phyloP scores from a whole-genome alignment of 2,888 invertebrate species.

The Exocentrus adspersus region DNA sequence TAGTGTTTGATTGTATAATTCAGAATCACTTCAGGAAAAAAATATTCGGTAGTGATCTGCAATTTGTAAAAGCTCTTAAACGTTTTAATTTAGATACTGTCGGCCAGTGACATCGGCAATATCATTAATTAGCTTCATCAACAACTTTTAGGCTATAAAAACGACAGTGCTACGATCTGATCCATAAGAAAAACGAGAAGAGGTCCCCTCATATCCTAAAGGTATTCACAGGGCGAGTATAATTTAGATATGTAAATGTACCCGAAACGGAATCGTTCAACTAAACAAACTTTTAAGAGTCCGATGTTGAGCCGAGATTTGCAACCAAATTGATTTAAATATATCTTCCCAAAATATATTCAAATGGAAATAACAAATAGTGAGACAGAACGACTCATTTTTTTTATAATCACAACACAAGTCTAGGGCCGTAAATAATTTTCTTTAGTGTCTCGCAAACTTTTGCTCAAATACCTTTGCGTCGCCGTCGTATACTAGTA shows the following conservation, averaged over 20 bases:
- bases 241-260: slow-evolving; percentile 9
- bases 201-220: not conserved
- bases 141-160: not conserved
- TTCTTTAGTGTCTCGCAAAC: too few relatives aligned
- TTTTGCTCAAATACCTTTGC: too few relatives aligned
- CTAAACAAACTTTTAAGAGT: slow-evolving; percentile 13
- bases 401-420: too few relatives aligned
- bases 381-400: too few relatives aligned
- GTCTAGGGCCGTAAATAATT: too few relatives aligned
- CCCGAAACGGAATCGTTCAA: not conserved
- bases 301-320: slow-evolving; percentile 13
- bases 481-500: too few relatives aligned
- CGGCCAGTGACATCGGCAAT: not conserved
- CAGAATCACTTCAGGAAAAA: too few relatives aligned
- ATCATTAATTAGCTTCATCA: not conserved
- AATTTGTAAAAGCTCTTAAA: not conserved
- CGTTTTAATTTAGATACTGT: not conserved
- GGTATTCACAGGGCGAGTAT: not conserved
- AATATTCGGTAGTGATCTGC: too few relatives aligned
- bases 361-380: slow-evolving; percentile 21
- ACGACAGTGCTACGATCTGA: not conserved
- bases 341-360: slow-evolving; percentile 3
- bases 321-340: slow-evolving; percentile 24
- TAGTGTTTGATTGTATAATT: too few relatives aligned
- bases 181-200: not conserved